Conservation (phyloP, 2,113 vertebrate genomes). For the Onychostruthus taczanowskii region DNA sequence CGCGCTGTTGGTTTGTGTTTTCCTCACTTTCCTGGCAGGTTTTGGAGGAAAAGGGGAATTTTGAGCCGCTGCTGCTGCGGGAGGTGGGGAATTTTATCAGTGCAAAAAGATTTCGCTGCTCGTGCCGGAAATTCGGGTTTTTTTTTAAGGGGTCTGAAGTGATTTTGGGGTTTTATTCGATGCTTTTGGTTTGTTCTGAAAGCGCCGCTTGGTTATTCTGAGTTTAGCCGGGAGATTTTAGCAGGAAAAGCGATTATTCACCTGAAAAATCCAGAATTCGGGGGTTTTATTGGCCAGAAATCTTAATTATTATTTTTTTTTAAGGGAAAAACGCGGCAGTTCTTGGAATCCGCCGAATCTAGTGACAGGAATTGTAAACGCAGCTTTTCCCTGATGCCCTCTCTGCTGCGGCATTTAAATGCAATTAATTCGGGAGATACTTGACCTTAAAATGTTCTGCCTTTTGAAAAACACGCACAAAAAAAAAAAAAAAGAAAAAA, state of each 20-base stretch:
- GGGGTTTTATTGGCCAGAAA: accelerated
- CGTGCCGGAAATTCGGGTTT: background rate
- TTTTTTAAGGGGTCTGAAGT: background rate
- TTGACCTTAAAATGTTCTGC: background rate
- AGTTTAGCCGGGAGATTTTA: background rate
- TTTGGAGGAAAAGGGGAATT: background rate
- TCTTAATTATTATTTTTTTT: background rate
- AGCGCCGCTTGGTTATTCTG: accelerated
- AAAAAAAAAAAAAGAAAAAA: background rate
- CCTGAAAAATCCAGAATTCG: background rate
- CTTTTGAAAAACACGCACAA: background rate
- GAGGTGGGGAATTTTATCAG: background rate
- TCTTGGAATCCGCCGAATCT: background rate
- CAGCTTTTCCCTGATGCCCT: background rate
- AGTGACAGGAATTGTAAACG: background rate
- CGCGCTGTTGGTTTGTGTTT: background rate
- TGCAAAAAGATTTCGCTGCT: background rate
- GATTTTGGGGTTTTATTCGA: accelerated
- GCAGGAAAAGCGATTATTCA: background rate
- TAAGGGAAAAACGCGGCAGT: background rate
- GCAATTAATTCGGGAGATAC: background rate
- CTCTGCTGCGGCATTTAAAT: background rate
- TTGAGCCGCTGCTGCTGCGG: accelerated
- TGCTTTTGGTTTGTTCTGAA: accelerated
- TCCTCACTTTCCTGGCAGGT: background rate